These are phyloP conservation scores for Speoplatyrhinus poulsoni DNA, from an alignment of 2,113 vertebrate species.

Conservation along the genomic window DNA sequence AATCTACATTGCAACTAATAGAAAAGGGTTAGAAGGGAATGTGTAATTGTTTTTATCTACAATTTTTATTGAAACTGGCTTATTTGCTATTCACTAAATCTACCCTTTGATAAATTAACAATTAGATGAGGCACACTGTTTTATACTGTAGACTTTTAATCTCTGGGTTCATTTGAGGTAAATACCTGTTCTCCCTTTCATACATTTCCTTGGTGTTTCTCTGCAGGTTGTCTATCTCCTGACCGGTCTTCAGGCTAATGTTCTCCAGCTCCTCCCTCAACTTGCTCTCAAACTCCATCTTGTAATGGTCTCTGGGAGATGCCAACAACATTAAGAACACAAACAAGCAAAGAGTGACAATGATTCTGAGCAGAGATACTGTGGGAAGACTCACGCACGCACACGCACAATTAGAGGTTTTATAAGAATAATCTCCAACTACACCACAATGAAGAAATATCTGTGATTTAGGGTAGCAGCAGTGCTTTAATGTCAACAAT, in stretches of 20 bases:
- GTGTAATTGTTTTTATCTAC: neutral
- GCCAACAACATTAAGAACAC: slow-evolving; percentile 5
- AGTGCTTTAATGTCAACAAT: no score
- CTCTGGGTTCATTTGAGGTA: neutral
- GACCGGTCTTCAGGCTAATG: slow-evolving; percentile 88
- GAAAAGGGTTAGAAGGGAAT: neutral
- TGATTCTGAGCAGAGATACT: neutral
- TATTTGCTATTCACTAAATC: neutral
- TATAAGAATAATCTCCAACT: no score
- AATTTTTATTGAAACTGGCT: neutral
- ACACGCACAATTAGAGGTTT: no score
- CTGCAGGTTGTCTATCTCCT: slow-evolving; percentile 93
- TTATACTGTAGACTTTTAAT: neutral
- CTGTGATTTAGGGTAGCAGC: no score
- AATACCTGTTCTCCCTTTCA: slow-evolving; percentile 95
- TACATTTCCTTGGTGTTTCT: slow-evolving; percentile 93
- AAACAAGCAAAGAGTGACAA: neutral
- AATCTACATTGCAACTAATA: neutral
- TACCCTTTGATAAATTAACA: no score
- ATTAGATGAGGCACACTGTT: neutral
- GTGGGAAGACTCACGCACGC: no score
- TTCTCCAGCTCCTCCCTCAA: slow-evolving; percentile 89
- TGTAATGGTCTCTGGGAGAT: slow-evolving; percentile 88
- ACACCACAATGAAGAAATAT: no score
- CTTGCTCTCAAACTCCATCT: slow-evolving; percentile 92